phyloP scores from a whole-genome alignment of 1,140 invertebrate species.

The Brachionus asplanchnoidis region DNA sequence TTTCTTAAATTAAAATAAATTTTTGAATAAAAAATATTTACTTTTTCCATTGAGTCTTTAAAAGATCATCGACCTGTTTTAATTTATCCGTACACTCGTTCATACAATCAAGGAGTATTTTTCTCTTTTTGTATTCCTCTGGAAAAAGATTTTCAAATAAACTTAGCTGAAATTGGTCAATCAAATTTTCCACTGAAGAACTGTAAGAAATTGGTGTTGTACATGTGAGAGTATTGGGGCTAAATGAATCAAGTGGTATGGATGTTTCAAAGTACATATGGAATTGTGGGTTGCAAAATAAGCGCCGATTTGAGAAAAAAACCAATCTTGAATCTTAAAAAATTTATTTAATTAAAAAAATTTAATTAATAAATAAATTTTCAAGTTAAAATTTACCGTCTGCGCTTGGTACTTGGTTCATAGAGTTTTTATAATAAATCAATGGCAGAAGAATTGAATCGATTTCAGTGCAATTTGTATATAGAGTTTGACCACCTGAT shows the following conservation, averaged over 20 bases:
- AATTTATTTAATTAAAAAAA: not conserved
- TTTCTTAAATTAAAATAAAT: not conserved
- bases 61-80: not conserved
- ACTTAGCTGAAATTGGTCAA: constrained; percentile 26
- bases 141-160: constrained; percentile 19
- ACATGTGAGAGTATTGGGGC: not conserved
- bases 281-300: constrained; percentile 29
- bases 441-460: constrained; percentile 36
- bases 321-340: constrained; percentile 36
- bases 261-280: not conserved
- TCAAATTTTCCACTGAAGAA: constrained; percentile 27
- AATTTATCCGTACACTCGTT: constrained; percentile 28
- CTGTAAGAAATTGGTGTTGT: constrained; percentile 1
- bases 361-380: not conserved
- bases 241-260: not conserved
- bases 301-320: constrained; percentile 26
- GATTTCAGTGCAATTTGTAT: constrained; percentile 18
- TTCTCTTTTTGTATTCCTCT: not conserved
- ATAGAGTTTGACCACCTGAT: constrained; percentile 2
- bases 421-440: constrained; percentile 20
- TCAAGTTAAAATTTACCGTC: not conserved
- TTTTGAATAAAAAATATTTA: not conserved
- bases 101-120: not conserved
- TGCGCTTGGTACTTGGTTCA: not conserved
- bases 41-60: constrained; percentile 39